Evolutionary conservation across 2,113 vertebrate genomes (phyloP).

Genomic region (Mystacornis crossleyi): DNA sequence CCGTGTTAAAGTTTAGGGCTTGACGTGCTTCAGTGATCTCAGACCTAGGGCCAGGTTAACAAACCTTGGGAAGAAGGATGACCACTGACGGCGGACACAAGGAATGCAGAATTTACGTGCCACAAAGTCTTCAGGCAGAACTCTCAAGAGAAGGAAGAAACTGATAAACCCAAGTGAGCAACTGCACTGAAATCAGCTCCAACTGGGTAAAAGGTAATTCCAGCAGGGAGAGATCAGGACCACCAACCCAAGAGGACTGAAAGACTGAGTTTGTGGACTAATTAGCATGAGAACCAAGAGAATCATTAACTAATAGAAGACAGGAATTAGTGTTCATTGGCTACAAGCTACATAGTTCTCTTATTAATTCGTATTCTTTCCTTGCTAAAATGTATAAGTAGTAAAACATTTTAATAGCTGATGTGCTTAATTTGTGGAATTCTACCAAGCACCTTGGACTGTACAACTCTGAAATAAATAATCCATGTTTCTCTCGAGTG

Average conservation of each 20-base stretch:
- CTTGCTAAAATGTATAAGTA: not conserved
- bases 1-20: not conserved
- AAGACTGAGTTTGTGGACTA: not conserved
- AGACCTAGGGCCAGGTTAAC: not conserved
- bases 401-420: not conserved
- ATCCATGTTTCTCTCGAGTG: not conserved
- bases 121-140: too few species aligned
- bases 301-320: not conserved
- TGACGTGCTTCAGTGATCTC: not conserved
- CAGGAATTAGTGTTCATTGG: not conserved
- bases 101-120: not conserved
- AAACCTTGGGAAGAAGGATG: not conserved
- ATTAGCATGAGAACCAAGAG: not conserved
- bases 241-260: not conserved
- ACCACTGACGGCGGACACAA: rapidly evolving
- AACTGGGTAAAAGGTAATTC: not conserved
- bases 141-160: not conserved
- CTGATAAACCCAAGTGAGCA: not conserved
- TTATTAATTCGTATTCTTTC: not conserved
- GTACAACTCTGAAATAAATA: not conserved
- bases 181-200: not conserved
- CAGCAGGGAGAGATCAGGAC: not conserved
- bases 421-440: not conserved
- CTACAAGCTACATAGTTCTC: not conserved
- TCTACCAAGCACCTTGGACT: not conserved